A percentile compares a stretch with the other conserved stretches of the same genome.
Evolutionary conservation across 2,888 invertebrate species (phyloP).

Genomic region (Chydorus sphaericus): DNA sequence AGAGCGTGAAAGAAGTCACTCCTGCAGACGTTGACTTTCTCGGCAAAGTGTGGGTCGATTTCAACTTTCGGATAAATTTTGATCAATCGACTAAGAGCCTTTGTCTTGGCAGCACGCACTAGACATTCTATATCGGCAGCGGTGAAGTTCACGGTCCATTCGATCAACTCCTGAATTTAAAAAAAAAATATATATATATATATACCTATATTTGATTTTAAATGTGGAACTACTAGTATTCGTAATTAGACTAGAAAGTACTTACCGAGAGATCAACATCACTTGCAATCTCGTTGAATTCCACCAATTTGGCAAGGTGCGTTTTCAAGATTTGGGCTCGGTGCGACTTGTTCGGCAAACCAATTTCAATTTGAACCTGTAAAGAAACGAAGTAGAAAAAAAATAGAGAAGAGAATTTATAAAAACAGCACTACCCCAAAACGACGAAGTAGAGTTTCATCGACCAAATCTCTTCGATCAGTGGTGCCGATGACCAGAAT

Average conservation of each 20-base stretch:
- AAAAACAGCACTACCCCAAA: constrained; percentile 74
- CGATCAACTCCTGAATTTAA: constrained; percentile 51
- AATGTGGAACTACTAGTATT: background rate
- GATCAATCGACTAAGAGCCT: constrained; percentile 88
- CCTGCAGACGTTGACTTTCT: constrained; percentile 67
- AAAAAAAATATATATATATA: background rate
- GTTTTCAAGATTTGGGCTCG: constrained; percentile 89
- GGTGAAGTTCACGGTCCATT: constrained; percentile 82
- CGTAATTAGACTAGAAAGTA: background rate
- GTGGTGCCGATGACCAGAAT: constrained; percentile 97
- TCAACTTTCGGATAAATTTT: constrained; percentile 79
- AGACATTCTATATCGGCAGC: constrained; percentile 92
- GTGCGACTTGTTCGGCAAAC: constrained; percentile 87
- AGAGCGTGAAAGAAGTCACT: constrained; percentile 79
- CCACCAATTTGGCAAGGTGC: constrained; percentile 83
- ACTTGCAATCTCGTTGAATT: constrained; percentile 71
- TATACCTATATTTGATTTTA: background rate
- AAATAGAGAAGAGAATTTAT: constrained; percentile 24
- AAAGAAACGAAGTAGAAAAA: background rate
- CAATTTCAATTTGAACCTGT: constrained; percentile 79
- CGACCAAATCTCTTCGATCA: constrained; percentile 95
- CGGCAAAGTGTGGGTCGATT: constrained; percentile 85
- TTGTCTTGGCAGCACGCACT: constrained; percentile 85
- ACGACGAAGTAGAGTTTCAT: constrained; percentile 90
- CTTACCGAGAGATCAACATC: constrained; percentile 57